phyloP scores from a whole-genome alignment of 1,140 invertebrate species.

The Solenopsis invicta region DNA sequence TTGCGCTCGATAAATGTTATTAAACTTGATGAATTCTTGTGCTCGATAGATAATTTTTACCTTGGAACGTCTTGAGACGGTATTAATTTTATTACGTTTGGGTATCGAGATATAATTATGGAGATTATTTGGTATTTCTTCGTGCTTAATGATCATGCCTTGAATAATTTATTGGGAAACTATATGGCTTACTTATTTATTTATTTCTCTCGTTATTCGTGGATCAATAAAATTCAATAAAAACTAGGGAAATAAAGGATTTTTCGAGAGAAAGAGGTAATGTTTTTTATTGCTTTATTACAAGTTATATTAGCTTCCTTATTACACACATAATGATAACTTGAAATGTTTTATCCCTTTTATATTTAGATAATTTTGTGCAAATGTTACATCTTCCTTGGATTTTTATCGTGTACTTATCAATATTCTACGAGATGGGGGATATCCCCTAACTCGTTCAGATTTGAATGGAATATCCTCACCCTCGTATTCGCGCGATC shows the following conservation, averaged over 20 bases:
- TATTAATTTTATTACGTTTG: conserved; percentile 13
- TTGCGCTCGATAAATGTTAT: conserved; percentile 8
- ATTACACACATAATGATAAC: not conserved
- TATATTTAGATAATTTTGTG: not conserved
- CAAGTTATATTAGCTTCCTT: not conserved
- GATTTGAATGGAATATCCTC: conserved; percentile 16
- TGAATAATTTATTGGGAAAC: conserved; percentile 1
- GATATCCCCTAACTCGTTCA: not conserved
- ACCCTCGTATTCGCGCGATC: conserved; percentile 29
- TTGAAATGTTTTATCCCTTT: not conserved
- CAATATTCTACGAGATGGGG: not conserved
- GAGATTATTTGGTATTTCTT: not conserved
- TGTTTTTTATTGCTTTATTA: not conserved
- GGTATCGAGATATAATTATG: not conserved
- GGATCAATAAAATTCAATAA: not conserved
- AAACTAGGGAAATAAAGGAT: not conserved
- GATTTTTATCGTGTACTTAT: conserved; percentile 20
- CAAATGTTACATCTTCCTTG: not conserved
- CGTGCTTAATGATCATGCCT: no score
- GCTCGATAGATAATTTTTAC: conserved; percentile 16
- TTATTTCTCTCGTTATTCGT: not conserved
- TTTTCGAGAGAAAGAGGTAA: not conserved
- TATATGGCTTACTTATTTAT: not conserved
- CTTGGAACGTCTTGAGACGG: not conserved
- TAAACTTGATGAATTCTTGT: not conserved